phyloP scores from a whole-genome alignment of 2,113 vertebrate species.

The Equus przewalskii region DNA sequence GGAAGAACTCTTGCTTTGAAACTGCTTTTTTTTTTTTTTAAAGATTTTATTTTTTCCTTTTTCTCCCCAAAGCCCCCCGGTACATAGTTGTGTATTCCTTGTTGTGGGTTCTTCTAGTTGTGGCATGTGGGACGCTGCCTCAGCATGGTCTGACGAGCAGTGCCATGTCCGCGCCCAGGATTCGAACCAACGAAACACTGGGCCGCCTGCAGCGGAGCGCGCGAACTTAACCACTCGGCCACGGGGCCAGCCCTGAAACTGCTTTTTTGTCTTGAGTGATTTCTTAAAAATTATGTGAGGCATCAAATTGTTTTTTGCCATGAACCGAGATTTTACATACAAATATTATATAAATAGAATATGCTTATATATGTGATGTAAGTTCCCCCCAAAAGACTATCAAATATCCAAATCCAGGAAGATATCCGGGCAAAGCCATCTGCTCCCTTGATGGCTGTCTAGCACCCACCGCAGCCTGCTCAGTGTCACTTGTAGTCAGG shows the following conservation, averaged over 20 bases:
- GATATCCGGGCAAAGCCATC: neutral
- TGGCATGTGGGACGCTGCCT: no score
- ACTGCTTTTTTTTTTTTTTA: neutral
- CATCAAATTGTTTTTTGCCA: neutral
- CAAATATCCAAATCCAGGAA: neutral
- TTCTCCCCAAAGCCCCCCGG: no score
- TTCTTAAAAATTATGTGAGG: neutral
- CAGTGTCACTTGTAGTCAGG: neutral
- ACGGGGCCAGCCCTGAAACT: neutral
- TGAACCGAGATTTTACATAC: neutral
- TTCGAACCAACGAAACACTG: no score
- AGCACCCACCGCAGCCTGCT: neutral
- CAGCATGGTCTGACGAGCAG: no score
- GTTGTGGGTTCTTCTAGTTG: no score
- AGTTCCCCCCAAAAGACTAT: neutral
- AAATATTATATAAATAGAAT: neutral
- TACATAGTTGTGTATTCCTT: no score
- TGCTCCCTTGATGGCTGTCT: neutral
- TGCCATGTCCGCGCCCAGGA: no score
- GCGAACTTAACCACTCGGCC: no score
- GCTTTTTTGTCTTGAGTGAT: neutral
- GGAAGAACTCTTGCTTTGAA: neutral
- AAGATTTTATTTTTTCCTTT: no score
- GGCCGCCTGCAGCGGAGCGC: no score
- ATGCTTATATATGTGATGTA: neutral